These are phyloP conservation scores for Grammomys surdaster DNA, from an alignment of 2,113 vertebrate species.

Conservation along the genomic window DNA sequence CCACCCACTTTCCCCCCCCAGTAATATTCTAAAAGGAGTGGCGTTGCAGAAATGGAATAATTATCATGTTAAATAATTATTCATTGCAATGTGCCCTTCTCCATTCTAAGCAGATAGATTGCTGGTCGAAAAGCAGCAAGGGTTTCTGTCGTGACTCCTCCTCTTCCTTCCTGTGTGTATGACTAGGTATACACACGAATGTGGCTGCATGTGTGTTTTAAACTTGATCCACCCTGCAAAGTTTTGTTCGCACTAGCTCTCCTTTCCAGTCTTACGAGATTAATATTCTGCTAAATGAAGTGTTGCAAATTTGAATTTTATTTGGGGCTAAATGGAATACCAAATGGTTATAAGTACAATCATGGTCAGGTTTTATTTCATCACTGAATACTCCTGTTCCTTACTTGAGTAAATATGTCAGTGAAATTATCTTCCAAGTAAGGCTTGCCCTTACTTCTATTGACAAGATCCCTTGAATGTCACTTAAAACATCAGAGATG, in stretches of 20 bases:
- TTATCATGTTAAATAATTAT: slow-evolving; percentile 94
- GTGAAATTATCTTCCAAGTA: slow-evolving; percentile 7
- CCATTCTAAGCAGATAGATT: slow-evolving; percentile 89
- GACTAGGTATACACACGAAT: rapidly evolving
- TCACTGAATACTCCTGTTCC: background rate
- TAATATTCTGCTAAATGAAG: slow-evolving; percentile 88
- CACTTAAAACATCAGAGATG: background rate
- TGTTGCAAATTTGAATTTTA: slow-evolving; percentile 86
- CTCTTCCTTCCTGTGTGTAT: slow-evolving; percentile 62
- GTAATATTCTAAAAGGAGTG: slow-evolving; percentile 82
- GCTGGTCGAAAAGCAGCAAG: background rate
- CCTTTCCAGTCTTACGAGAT: slow-evolving; percentile 82
- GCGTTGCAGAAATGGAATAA: slow-evolving; percentile 87
- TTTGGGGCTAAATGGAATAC: slow-evolving; percentile 85
- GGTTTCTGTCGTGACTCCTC: background rate
- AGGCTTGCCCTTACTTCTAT: background rate
- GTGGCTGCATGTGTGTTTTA: slow-evolving; percentile 73
- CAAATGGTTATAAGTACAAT: slow-evolving; percentile 83
- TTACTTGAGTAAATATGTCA: background rate
- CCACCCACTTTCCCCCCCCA: slow-evolving; percentile 86
- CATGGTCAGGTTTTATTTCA: slow-evolving; percentile 66
- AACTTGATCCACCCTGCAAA: slow-evolving; percentile 81
- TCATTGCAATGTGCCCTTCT: slow-evolving; percentile 88
- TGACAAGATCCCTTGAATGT: background rate
- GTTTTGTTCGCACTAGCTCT: slow-evolving; percentile 84